A percentile compares a stretch with the other conserved stretches of the same genome.
These are phyloP conservation scores for Willowsia nigromaculata DNA, from an alignment of 2,888 invertebrate species.

Conservation along the genomic window DNA sequence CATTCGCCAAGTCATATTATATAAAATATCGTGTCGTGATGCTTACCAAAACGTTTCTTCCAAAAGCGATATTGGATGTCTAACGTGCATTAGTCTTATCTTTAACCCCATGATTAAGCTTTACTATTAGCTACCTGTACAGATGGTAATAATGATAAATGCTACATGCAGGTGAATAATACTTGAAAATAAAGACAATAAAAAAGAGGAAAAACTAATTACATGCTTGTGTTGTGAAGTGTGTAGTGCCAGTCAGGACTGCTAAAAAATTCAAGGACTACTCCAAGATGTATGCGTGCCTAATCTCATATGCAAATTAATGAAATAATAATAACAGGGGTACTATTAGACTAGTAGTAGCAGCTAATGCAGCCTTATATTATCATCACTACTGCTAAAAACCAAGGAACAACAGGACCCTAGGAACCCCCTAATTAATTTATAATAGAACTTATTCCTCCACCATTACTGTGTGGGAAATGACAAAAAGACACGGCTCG, in stretches of 20 bases:
- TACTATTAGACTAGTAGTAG: background rate
- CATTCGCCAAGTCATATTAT: background rate
- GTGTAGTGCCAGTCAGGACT: too few species aligned
- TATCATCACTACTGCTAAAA: background rate
- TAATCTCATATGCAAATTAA: background rate
- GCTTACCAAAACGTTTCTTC: conserved; percentile 12
- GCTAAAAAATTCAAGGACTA: background rate
- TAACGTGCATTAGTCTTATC: background rate
- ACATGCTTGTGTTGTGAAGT: background rate
- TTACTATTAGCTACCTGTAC: too few species aligned
- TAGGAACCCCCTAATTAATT: conserved; percentile 50
- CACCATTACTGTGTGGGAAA: conserved; percentile 4
- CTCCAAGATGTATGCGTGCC: background rate
- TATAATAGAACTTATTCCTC: background rate
- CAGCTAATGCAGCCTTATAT: background rate
- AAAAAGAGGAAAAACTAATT: conserved; percentile 37
- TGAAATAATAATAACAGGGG: background rate
- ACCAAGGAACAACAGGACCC: background rate
- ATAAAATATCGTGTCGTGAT: conserved; percentile 8
- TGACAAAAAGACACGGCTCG: conserved; percentile 37
- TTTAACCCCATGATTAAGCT: background rate
- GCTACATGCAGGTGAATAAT: too few species aligned
- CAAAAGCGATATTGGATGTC: background rate
- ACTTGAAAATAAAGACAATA: background rate
- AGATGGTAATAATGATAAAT: background rate